These are phyloP conservation scores for Trachythela sp. DNA, from an alignment of 64 coral and sea anemone species.

Conservation along the genomic window DNA sequence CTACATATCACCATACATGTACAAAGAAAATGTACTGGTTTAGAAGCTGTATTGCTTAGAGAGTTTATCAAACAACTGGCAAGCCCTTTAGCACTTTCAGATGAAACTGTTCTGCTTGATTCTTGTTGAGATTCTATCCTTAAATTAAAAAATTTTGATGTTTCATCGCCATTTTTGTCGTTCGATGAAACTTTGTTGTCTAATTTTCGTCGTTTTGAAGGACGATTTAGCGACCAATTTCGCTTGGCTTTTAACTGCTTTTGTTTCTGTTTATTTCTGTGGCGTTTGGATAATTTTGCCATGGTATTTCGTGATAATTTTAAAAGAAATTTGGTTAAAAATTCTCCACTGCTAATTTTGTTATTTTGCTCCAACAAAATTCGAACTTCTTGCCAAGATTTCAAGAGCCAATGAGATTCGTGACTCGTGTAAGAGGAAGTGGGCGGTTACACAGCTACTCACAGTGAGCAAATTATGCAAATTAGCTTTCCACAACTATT, in stretches of 20 bases:
- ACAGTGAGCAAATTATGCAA: neutral
- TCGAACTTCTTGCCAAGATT: too few relatives aligned
- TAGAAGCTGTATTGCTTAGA: neutral
- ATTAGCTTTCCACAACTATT: neutral
- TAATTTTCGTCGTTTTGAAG: neutral
- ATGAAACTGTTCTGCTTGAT: too few relatives aligned
- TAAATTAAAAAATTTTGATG: neutral
- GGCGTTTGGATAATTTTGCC: too few relatives aligned
- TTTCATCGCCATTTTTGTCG: neutral
- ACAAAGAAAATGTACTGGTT: neutral
- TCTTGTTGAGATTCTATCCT: neutral
- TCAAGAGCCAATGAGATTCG: neutral
- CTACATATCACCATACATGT: neutral
- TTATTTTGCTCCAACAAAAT: too few relatives aligned
- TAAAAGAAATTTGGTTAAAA: too few relatives aligned
- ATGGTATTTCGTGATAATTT: too few relatives aligned
- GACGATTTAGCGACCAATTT: neutral
- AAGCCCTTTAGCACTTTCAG: neutral
- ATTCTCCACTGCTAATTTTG: neutral
- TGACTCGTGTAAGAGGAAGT: neutral
- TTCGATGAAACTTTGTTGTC: neutral
- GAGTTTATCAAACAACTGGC: neutral
- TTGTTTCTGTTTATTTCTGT: too few relatives aligned
- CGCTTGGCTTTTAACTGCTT: too few relatives aligned
- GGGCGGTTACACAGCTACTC: neutral